Evolutionary conservation across 1,140 invertebrate genomes (phyloP), one percentile per base, ranked within the genome.

Genomic region (Drosophila kepulauana): DNA sequence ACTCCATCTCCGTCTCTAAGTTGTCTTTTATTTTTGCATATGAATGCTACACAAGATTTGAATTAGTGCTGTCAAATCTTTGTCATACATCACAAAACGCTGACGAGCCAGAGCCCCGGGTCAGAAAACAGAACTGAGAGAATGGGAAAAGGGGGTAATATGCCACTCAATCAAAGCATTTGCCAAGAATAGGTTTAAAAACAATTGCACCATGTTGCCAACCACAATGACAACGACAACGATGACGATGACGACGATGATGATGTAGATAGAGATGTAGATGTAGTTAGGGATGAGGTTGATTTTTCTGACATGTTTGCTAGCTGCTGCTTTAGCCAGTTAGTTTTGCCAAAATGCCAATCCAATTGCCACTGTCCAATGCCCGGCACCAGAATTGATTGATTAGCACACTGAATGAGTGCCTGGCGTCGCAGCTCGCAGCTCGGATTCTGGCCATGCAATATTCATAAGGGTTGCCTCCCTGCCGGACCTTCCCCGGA

Each of bases 31-130:
- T 67, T 79, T 88, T 78, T 87, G 70, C 84, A 70, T 75, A 63
- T 70, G 68, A 75, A 70, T 78, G 38, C 57, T 85, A 88, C 85
- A 88, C 71, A 81, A 89, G 78, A 88, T 88, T 88, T 78, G 85
- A 88, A 88, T 88, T 88, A 88, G 85, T 76, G 86, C 85, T 89
- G 85, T 88, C 86, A 88, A 89, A 88, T 85, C 81, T 89, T 70
- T 79, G 74, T 85, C 85, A 88, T 89, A 79, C 78, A 81, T 85
- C 81, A 89, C 6, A 67, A 38, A 67, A 38, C 7, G 30, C 43
- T 38, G 51, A n/a, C 30, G 13, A 49, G 25, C 6, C 25, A 38
- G 38, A 4, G 41, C 10, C 38, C 3, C 35, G 25, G 3, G 25
- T n/a, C 35, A 30, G 38, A 28, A 28, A 6, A 2, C 2, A n/a